phyloP scores from a whole-genome alignment of 2,888 invertebrate species.

The Noctua comes region DNA sequence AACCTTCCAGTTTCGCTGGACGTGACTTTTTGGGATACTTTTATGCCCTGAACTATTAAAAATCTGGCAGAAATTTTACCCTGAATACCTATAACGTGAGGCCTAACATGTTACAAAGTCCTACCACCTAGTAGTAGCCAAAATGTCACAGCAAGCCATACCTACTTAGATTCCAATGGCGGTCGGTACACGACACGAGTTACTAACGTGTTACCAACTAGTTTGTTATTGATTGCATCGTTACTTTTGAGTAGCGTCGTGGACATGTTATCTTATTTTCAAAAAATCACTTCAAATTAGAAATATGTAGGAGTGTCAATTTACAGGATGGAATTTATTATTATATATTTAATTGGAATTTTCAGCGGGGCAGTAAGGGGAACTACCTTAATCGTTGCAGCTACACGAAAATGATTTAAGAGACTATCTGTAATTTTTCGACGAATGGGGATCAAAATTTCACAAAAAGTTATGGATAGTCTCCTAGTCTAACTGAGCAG shows the following conservation, averaged over 20 bases:
- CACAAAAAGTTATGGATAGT: no score
- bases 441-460: no score
- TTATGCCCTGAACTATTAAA: neutral
- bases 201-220: neutral
- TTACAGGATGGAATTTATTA: no score
- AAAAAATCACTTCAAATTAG: neutral
- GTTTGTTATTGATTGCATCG: neutral
- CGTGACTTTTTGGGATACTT: conserved; percentile 44
- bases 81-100: neutral
- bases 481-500: no score
- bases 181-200: neutral
- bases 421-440: no score
- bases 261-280: neutral
- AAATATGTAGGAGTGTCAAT: neutral
- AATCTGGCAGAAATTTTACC: neutral
- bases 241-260: neutral
- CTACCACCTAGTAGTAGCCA: neutral
- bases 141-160: neutral
- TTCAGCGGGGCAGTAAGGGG: no score
- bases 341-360: no score
- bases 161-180: neutral
- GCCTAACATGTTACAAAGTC: neutral
- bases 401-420: no score
- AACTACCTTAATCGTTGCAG: no score
- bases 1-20: conserved; percentile 12